These are phyloP conservation scores for Geodia barretti DNA, from an alignment of 37 sponge, comb jelly and placozoan genomes.

Conservation along the genomic window DNA sequence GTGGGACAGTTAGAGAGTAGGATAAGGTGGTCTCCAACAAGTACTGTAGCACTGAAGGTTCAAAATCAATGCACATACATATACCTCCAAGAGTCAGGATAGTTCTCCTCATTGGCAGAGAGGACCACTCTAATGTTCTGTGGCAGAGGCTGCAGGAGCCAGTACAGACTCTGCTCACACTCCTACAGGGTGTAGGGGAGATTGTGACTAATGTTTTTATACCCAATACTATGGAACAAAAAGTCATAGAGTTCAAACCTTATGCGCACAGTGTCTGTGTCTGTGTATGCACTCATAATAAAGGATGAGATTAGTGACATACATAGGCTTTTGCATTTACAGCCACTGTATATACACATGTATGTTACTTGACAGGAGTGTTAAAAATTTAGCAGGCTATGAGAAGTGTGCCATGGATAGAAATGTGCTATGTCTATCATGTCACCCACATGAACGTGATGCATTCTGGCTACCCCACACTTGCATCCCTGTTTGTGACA, in stretches of 20 bases:
- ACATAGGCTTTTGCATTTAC: no score
- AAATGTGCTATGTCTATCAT: no score
- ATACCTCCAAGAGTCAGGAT: constrained; percentile 63
- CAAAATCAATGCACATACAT: neutral
- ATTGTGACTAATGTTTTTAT: neutral
- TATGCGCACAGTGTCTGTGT: no score
- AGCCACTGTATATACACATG: neutral
- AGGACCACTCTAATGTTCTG: constrained; percentile 43
- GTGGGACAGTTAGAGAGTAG: neutral
- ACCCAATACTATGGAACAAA: no score
- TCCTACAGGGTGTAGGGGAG: constrained; percentile 21
- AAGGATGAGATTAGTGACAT: no score
- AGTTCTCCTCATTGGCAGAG: constrained; percentile 43
- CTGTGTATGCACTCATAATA: no score
- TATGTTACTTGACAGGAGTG: neutral
- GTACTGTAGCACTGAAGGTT: no score
- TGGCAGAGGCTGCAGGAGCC: constrained; percentile 38
- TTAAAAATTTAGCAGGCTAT: neutral
- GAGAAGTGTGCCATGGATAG: no score
- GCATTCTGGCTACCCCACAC: no score
- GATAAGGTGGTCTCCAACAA: no score
- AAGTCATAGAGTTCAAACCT: no score
- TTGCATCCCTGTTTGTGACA: no score
- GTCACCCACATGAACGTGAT: neutral
- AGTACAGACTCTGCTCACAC: constrained; percentile 21